phyloP scores from a whole-genome alignment of 1,140 invertebrate genomes.

The Saxidomus purpurata region DNA sequence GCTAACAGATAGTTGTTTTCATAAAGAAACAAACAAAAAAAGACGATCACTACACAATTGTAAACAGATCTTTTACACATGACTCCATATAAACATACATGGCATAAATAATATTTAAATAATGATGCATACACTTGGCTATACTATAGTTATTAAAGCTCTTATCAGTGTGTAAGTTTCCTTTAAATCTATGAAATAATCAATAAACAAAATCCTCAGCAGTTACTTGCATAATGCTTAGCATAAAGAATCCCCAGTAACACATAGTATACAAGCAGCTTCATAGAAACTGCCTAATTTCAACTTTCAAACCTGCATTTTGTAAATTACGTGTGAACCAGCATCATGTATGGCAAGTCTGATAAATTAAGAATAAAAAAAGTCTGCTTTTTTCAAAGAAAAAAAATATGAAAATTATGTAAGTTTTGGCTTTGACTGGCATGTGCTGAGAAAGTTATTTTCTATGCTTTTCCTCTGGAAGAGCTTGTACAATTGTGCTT shows the following conservation, averaged over 20 bases:
- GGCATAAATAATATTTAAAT: background rate
- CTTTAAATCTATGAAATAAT: constrained; percentile 16
- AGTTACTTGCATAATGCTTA: constrained; percentile 18
- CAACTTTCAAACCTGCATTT: too few species aligned
- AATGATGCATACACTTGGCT: background rate
- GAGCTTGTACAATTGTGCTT: too few species aligned
- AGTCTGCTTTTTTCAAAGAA: background rate
- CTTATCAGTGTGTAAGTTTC: background rate
- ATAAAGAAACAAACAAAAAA: background rate
- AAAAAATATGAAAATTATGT: too few species aligned
- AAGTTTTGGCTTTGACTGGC: too few species aligned
- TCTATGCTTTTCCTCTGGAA: too few species aligned
- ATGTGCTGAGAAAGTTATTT: too few species aligned
- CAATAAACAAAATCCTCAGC: background rate
- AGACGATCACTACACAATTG: background rate
- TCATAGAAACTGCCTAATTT: background rate
- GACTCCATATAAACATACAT: background rate
- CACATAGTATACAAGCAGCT: background rate
- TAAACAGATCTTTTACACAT: background rate
- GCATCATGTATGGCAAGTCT: too few species aligned
- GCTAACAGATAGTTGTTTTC: background rate
- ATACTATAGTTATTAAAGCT: constrained; percentile 1
- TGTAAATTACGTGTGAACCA: background rate
- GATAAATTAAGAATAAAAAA: background rate
- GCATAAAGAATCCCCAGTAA: background rate